Conservation (phyloP, 2,888 invertebrate genomes). For the Patella pellucida region DNA sequence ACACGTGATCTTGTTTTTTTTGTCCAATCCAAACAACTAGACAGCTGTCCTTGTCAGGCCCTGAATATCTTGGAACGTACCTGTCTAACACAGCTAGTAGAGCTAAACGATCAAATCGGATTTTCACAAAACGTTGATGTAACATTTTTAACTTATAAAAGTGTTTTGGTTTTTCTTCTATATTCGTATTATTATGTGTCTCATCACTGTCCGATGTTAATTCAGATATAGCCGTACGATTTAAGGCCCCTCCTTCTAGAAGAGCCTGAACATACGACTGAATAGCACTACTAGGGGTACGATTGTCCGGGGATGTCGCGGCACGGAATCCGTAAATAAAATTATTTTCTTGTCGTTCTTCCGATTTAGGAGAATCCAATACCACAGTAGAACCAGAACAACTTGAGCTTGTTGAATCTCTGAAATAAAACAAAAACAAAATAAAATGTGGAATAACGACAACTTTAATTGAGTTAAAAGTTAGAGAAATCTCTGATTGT, state of each 20-base stretch:
- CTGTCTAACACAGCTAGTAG: conserved; percentile 91
- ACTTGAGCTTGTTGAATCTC: conserved; percentile 61
- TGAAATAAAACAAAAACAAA: conserved; percentile 21
- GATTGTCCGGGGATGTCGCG: conserved; percentile 4
- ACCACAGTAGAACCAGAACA: conserved; percentile 71
- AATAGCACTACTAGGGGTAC: conserved; percentile 27
- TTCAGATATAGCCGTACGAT: conserved; percentile 29
- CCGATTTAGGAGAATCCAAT: conserved; percentile 64
- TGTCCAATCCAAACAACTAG: no score
- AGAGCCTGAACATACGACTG: conserved; percentile 56
- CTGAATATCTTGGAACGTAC: conserved; percentile 45
- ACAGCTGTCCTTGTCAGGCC: no score
- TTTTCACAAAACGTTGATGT: conserved; percentile 77
- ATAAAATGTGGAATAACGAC: neutral
- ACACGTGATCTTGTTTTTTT: no score
- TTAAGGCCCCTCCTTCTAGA: conserved; percentile 43
- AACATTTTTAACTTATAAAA: conserved; percentile 85
- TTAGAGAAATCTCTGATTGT: no score
- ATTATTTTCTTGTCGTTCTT: conserved; percentile 31
- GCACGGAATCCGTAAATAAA: neutral
- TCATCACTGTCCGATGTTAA: conserved; percentile 57
- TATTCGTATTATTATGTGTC: conserved; percentile 45
- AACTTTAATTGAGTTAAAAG: no score
- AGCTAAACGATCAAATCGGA: conserved; percentile 92
- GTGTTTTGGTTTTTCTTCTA: conserved; percentile 71